Evolutionary conservation across 2,797 vertebrate species (phyloP).

Genomic region (Cyprinodon diabolis): DNA sequence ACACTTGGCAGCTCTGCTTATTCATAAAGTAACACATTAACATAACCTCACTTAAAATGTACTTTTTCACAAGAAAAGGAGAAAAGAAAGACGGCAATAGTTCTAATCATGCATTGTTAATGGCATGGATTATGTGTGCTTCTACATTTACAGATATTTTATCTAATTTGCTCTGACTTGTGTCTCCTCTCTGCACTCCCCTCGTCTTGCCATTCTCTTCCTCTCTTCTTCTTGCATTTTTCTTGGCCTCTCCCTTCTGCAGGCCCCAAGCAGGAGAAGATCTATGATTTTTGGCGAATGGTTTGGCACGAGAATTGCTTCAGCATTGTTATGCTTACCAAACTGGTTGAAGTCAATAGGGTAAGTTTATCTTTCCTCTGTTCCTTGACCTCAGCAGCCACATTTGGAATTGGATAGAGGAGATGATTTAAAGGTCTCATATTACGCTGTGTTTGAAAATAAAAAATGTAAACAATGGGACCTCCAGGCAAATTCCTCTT

Average conservation of each 20-base stretch:
- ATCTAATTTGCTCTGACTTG: slow-evolving; percentile 67
- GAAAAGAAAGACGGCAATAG: slow-evolving; percentile 58
- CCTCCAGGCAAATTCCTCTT: too few relatives aligned
- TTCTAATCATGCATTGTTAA: slow-evolving; percentile 70
- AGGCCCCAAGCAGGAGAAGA: slow-evolving; percentile 98
- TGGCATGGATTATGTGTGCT: slow-evolving; percentile 62
- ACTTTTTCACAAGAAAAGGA: slow-evolving; percentile 55
- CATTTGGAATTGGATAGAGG: slow-evolving; percentile 50
- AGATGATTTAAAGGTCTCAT: background rate
- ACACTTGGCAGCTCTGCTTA: too few relatives aligned
- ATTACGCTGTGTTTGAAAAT: too few relatives aligned
- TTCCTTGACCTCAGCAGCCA: slow-evolving; percentile 51
- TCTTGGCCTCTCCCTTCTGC: slow-evolving; percentile 40
- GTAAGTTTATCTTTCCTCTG: slow-evolving; percentile 79
- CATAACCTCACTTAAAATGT: slow-evolving; percentile 60
- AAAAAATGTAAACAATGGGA: too few relatives aligned
- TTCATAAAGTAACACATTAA: too few relatives aligned
- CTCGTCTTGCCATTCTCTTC: slow-evolving; percentile 25
- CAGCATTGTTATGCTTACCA: slow-evolving; percentile 98
- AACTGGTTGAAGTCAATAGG: slow-evolving; percentile 96
- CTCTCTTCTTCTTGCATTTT: background rate
- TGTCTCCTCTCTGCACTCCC: slow-evolving; percentile 54
- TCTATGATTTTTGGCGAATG: slow-evolving; percentile 98
- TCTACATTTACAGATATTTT: slow-evolving; percentile 69
- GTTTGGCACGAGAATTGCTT: slow-evolving; percentile 98